Base-by-base conservation (phyloP, 2,888 invertebrate species). In the Drosophila emarginata region DNA sequence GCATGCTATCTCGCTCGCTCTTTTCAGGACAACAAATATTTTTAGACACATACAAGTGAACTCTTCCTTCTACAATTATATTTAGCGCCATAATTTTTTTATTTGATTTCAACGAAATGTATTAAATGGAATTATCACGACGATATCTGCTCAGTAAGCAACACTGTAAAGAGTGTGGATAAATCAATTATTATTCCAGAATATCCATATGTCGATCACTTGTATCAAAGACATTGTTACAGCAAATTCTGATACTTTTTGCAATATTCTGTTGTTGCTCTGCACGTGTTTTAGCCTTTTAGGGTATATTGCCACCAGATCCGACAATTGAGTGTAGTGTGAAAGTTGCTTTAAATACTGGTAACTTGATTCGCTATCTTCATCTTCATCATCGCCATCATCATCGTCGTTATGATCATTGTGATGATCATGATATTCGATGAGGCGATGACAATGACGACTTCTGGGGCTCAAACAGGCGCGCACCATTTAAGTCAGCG, bases 401-500 rank as follows among this genome's bases (percentile, higher is more conserved):
- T 21, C 45, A 21, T 45, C 4, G 2, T 39, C 14, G 4, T 39
- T 14, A 5, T 39, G 1, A 39, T 59, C 58, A 60, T 73, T 69
- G 51, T 28, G 4, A 39, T 39, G 39, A 18, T 45, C 32, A 32
- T 32, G 32, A 11, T 32, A 18, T 18, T 51, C 57, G 15, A 26
- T 66, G 40, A 52, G 72, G 63, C 68, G 74, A 63, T 54, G 67
- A 28, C 40, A 52, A 59, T 51, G 59, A 45, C 64, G 56, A 56
- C 59, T 59, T 54, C 53, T 32, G 52, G n/a, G 26, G n/a, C 14
- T 53, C 78, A 87, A 88, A 45, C 18, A 45, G 45, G 45, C 87
- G 88, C 84, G 84, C 84, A 84, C 88, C 88, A 84, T 84, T 84
- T 84, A 88, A 76, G 84, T 84, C 88, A 75, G 68, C 78, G 74